Conservation (phyloP, 2,888 invertebrate genomes). For the Stomorhina lunata region DNA sequence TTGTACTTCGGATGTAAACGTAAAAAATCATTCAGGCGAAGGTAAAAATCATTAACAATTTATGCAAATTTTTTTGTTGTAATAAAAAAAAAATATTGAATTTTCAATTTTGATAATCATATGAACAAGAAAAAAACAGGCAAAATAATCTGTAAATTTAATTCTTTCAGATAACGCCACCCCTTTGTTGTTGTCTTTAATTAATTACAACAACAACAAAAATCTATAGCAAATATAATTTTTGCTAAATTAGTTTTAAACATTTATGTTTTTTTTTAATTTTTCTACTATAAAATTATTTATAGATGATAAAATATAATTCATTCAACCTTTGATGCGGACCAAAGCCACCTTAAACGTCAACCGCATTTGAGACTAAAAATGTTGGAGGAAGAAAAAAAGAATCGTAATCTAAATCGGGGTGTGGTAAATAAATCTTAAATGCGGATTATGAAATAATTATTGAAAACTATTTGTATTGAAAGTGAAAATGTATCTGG, state of each 20-base stretch:
- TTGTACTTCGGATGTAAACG: slow-evolving; percentile 8
- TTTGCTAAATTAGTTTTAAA: slow-evolving; percentile 52
- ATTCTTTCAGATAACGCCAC: slow-evolving; percentile 13
- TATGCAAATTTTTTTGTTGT: slow-evolving; percentile 16
- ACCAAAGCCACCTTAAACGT: neutral
- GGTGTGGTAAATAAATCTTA: slow-evolving; percentile 38
- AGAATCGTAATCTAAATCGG: slow-evolving; percentile 5
- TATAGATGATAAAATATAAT: slow-evolving; percentile 20
- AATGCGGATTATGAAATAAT: slow-evolving; percentile 41
- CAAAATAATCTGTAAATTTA: slow-evolving; percentile 37
- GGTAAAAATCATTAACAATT: slow-evolving; percentile 43
- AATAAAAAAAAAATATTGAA: neutral
- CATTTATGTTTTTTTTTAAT: slow-evolving; percentile 47
- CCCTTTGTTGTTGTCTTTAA: slow-evolving; percentile 39
- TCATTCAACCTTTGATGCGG: slow-evolving; percentile 43
- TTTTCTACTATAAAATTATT: slow-evolving; percentile 7
- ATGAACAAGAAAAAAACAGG: neutral
- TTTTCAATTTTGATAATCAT: slow-evolving; percentile 1
- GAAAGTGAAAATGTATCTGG: neutral
- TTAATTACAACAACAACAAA: slow-evolving; percentile 15
- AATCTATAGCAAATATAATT: slow-evolving; percentile 30
- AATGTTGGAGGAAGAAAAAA: no score
- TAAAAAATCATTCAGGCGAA: slow-evolving; percentile 47
- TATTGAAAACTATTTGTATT: neutral
- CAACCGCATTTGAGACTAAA: no score